Evolutionary conservation across 2,797 vertebrate species (phyloP).

Genomic region (Mormyrus proboscirostris): DNA sequence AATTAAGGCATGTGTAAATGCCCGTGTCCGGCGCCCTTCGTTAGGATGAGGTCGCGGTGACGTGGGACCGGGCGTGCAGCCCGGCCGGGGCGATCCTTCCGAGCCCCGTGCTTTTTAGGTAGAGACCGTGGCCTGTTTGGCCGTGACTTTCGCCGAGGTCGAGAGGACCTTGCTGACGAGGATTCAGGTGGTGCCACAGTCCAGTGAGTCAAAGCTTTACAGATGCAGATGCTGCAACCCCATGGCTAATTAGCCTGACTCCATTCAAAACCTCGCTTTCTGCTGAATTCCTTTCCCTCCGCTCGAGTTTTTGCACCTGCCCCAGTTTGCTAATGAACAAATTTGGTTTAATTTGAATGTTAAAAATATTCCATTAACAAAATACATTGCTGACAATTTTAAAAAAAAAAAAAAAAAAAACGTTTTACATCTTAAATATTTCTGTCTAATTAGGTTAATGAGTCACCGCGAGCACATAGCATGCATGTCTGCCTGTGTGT

Average conservation of each 20-base stretch:
- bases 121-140: not conserved
- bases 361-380: not conserved
- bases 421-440: not conserved
- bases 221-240: not conserved
- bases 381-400: not conserved
- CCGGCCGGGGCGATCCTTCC: not conserved
- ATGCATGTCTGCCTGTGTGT: conserved; percentile 14
- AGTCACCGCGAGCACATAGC: not conserved
- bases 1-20: conserved; percentile 7
- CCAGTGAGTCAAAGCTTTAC: not conserved
- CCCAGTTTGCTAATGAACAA: not conserved
- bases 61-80: not conserved
- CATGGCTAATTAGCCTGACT: not conserved
- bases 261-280: not conserved
- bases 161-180: not conserved
- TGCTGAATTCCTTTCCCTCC: not conserved
- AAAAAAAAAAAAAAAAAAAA: not conserved
- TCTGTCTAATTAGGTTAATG: not conserved
- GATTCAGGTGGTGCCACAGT: not conserved
- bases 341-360: not conserved
- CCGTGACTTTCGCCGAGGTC: not conserved
- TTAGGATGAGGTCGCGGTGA: not conserved
- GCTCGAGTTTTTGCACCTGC: not conserved
- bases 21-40: not conserved
- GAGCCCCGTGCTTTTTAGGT: not conserved